phyloP scores from a whole-genome alignment of 2,888 invertebrate genomes.

The Heliconius erato region DNA sequence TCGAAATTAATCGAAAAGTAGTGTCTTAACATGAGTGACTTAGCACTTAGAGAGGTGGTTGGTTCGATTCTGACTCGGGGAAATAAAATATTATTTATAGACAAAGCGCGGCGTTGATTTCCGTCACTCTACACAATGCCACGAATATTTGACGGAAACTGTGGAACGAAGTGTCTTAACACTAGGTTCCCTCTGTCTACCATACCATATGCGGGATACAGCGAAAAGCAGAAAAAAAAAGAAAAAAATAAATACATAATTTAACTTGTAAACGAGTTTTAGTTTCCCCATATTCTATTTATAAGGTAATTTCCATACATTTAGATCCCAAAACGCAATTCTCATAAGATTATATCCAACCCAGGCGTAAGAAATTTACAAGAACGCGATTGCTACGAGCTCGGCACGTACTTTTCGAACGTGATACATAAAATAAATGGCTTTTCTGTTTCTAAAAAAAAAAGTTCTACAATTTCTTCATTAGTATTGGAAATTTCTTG shows the following conservation, averaged over 20 bases:
- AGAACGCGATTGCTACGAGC: conserved; percentile 23
- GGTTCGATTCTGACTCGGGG: too few species aligned
- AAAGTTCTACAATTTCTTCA: background rate
- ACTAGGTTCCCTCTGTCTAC: background rate
- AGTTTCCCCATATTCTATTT: conserved; percentile 5
- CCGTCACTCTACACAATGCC: background rate
- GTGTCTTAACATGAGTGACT: too few species aligned
- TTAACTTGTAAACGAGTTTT: conserved; percentile 11
- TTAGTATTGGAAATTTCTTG: background rate
- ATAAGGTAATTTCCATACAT: conserved; percentile 14
- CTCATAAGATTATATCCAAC: conserved; percentile 10
- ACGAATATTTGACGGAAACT: background rate
- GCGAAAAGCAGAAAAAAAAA: background rate
- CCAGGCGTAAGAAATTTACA: conserved; percentile 21
- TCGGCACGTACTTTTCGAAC: conserved; percentile 24
- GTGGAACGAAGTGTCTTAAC: background rate
- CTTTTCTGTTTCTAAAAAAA: background rate
- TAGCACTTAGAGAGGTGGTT: too few species aligned
- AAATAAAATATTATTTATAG: too few species aligned
- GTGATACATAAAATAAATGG: conserved; percentile 36
- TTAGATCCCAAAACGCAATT: conserved; percentile 12
- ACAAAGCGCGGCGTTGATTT: background rate
- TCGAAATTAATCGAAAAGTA: too few species aligned
- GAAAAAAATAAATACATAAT: background rate
- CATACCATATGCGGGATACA: background rate